These are phyloP conservation scores for Eueides isabella DNA, from an alignment of 1,140 invertebrate species.

Conservation along the genomic window DNA sequence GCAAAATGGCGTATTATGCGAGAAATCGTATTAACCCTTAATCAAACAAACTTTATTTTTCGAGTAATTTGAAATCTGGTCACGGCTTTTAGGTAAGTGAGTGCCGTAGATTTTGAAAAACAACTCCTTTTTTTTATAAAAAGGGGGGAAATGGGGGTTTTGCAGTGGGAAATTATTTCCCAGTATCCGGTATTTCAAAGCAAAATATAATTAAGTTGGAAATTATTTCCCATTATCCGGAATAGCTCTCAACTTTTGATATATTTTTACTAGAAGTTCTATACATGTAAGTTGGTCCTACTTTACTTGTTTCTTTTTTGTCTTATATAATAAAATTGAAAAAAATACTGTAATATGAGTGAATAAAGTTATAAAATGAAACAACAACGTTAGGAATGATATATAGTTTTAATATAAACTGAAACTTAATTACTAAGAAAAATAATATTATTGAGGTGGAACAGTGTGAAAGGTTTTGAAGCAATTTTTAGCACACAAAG, in stretches of 20 bases:
- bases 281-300: conserved; percentile 43
- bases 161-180: conserved; percentile 57
- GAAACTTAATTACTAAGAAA: conserved; percentile 24
- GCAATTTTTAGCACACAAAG: conserved; percentile 46
- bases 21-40: too few relatives aligned
- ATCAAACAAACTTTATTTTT: too few relatives aligned
- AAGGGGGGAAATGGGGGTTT: conserved; percentile 50
- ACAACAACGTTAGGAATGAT: conserved; percentile 36
- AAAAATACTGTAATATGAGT: conserved; percentile 37
- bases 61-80: too few relatives aligned
- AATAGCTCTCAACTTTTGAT: conserved; percentile 5
- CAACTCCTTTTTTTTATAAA: conserved; percentile 36
- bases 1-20: too few relatives aligned
- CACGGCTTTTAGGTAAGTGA: too few relatives aligned
- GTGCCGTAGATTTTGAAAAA: conserved; percentile 9
- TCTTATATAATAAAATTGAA: conserved; percentile 38
- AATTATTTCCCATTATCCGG: conserved; percentile 43
- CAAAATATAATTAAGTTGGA: conserved; percentile 37
- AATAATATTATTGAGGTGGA: conserved; percentile 35
- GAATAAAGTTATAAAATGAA: conserved; percentile 39
- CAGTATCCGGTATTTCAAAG: conserved; percentile 41
- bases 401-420: conserved; percentile 31
- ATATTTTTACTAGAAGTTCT: conserved; percentile 46
- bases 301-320: conserved; percentile 36
- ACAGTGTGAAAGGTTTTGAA: conserved; percentile 45